Conservation (phyloP, 1,140 invertebrate genomes). For the Macrosteles quadrilineatus region DNA sequence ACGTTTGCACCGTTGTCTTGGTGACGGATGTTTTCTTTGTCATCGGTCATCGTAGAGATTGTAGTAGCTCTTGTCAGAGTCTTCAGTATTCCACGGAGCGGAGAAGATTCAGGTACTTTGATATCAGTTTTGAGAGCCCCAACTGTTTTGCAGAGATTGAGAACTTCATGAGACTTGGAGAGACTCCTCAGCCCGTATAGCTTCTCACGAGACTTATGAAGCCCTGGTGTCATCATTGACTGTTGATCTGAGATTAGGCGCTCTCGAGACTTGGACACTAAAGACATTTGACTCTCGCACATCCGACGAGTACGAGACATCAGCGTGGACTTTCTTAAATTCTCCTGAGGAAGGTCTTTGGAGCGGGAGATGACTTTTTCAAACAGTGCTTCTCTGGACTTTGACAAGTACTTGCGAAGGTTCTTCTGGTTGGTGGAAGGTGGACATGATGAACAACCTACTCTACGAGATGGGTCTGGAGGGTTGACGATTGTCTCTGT, state of each 20-base stretch:
- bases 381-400: slow-evolving; percentile 59
- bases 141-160: slow-evolving; percentile 45
- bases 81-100: slow-evolving; percentile 29
- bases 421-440: slow-evolving; percentile 36
- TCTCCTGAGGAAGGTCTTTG: slow-evolving; percentile 40
- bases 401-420: slow-evolving; percentile 56
- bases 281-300: slow-evolving; percentile 58
- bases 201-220: slow-evolving; percentile 55
- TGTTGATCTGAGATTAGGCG: slow-evolving; percentile 48
- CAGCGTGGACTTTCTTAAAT: slow-evolving; percentile 52
- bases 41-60: background rate
- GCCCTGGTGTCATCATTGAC: slow-evolving; percentile 34
- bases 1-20: too few species aligned
- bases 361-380: slow-evolving; percentile 56
- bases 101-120: background rate
- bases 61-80: slow-evolving; percentile 32
- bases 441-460: slow-evolving; percentile 48
- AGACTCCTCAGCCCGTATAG: slow-evolving; percentile 56
- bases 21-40: slow-evolving; percentile 10
- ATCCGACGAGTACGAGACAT: slow-evolving; percentile 51
- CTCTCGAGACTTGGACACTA: slow-evolving; percentile 53
- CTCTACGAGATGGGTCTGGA: slow-evolving; percentile 54
- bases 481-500: slow-evolving; percentile 46
- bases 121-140: background rate
- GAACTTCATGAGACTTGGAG: slow-evolving; percentile 59